These are phyloP conservation scores for Porphyrio hochstetteri DNA, from an alignment of 2,113 vertebrate species.

Conservation along the genomic window DNA sequence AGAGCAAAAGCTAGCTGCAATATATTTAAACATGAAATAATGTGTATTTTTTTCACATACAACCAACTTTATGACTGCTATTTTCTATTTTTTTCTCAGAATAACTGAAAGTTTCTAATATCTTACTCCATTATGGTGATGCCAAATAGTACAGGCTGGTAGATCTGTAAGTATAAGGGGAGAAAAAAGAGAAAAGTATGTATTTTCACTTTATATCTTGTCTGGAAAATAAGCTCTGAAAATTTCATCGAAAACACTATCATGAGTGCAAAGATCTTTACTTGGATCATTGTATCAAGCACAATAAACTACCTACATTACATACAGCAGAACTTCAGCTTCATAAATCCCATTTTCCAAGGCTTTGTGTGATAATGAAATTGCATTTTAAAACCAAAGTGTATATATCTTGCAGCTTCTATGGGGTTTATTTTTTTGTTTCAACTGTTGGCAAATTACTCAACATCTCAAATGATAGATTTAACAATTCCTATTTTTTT, in stretches of 20 bases:
- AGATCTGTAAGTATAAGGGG: background rate
- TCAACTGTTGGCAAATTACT: conserved; percentile 33
- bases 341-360: conserved; percentile 45
- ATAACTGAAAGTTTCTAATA: background rate
- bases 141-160: background rate
- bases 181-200: background rate
- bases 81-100: background rate
- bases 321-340: background rate
- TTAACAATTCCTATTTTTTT: background rate
- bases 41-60: background rate
- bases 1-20: background rate
- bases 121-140: background rate
- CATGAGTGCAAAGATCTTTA: background rate
- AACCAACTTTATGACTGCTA: background rate
- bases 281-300: background rate
- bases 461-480: background rate
- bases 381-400: conserved; percentile 27
- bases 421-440: background rate
- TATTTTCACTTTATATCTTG: background rate
- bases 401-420: background rate
- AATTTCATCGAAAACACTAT: conserved; percentile 12
- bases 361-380: conserved; percentile 30
- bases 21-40: background rate
- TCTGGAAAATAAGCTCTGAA: background rate
- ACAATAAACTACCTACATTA: background rate